Evolutionary conservation across 2,113 vertebrate species (phyloP).

Genomic region (Verasper variegatus): DNA sequence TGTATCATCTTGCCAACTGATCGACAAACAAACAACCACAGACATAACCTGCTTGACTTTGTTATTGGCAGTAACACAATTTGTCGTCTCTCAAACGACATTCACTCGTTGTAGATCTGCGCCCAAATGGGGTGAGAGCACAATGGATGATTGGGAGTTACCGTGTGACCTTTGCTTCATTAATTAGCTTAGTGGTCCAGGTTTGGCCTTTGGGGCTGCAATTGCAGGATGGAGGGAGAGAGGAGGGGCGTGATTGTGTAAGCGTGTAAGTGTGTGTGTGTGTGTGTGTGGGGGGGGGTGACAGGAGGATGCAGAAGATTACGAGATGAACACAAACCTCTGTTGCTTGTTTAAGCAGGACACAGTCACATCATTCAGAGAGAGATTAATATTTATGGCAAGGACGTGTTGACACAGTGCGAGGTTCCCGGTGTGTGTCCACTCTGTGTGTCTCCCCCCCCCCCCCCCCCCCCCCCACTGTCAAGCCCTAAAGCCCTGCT

Average conservation of each 20-base stretch:
- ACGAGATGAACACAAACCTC: constrained; percentile 3
- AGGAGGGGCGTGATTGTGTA: neutral
- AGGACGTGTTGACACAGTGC: constrained; percentile 34
- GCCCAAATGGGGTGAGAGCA: constrained; percentile 43
- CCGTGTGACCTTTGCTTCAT: constrained; percentile 61
- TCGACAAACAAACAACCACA: too few relatives aligned
- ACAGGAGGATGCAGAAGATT: neutral
- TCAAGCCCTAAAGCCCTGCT: constrained; percentile 37
- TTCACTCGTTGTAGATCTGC: constrained; percentile 38
- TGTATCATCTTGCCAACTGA: too few relatives aligned
- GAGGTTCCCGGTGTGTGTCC: constrained; percentile 14
- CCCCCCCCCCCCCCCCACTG: constrained; percentile 21
- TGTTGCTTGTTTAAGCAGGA: constrained; percentile 35
- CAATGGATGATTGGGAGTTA: constrained; percentile 51
- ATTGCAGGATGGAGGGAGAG: constrained; percentile 28
- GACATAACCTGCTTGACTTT: neutral
- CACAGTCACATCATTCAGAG: constrained; percentile 16
- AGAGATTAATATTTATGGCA: constrained; percentile 42
- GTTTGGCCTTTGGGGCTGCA: constrained; percentile 63
- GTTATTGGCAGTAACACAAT: constrained; percentile 32
- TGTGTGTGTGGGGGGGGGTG: too few relatives aligned
- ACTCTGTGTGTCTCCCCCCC: neutral
- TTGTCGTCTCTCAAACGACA: constrained; percentile 41
- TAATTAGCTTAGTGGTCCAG: constrained; percentile 61
- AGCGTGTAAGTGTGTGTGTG: neutral